Conservation (phyloP, 2,113 vertebrate species). For the Erinaceus europaeus region DNA sequence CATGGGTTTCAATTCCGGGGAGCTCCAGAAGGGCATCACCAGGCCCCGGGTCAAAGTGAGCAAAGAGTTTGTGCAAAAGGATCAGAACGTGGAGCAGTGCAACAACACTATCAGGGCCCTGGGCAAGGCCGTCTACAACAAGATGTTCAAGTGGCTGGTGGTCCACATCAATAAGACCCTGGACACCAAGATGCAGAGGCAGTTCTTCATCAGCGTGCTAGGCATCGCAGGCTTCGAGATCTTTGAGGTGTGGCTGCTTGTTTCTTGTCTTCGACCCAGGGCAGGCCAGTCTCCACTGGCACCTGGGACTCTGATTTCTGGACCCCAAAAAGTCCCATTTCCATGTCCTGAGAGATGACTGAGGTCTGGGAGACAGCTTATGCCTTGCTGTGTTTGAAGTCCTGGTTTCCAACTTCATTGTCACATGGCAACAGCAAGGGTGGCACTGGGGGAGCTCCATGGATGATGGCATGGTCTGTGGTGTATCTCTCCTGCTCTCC, state of each 20-base stretch:
- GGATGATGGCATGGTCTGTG: no score
- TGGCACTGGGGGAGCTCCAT: no score
- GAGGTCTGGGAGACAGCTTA: no score
- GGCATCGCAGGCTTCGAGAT: constrained; percentile 73
- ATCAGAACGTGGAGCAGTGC: constrained; percentile 69
- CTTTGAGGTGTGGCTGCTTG: constrained; percentile 69
- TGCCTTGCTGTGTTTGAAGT: not conserved
- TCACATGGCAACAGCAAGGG: no score
- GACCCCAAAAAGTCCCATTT: not conserved
- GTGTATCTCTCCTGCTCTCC: no score
- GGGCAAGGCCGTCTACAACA: constrained; percentile 71
- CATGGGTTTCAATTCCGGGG: constrained; percentile 57
- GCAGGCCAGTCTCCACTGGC: not conserved
- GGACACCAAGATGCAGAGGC: constrained; percentile 74
- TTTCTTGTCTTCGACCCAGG: no score
- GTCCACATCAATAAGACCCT: constrained; percentile 72
- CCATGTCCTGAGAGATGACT: not conserved
- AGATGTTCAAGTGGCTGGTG: constrained; percentile 78
- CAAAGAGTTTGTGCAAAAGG: constrained; percentile 76
- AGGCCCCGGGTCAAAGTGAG: constrained; percentile 64
- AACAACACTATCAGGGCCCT: constrained; percentile 63
- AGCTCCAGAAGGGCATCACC: constrained; percentile 69
- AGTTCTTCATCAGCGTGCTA: constrained; percentile 73
- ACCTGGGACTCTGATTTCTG: not conserved
- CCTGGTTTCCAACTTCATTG: no score